Conservation (phyloP, 1,140 invertebrate genomes). For the Lordiphosa collinella region DNA sequence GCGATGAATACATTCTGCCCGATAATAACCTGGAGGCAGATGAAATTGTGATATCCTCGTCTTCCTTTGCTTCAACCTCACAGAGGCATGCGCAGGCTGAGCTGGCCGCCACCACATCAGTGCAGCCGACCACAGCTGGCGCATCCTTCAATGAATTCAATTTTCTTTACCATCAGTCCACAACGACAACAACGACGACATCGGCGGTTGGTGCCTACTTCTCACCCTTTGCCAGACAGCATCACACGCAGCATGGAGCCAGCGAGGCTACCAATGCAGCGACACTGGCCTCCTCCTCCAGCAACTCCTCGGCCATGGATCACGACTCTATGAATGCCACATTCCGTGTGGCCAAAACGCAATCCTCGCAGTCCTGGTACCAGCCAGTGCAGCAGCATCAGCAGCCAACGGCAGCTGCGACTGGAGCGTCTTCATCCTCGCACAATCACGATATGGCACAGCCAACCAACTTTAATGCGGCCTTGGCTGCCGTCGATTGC, state of each 20-base stretch:
- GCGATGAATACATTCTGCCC: slow-evolving; percentile 67
- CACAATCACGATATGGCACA: slow-evolving; percentile 42
- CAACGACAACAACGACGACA: slow-evolving; percentile 19
- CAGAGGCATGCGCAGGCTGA: slow-evolving; percentile 17
- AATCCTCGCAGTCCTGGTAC: slow-evolving; percentile 43
- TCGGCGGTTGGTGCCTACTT: slow-evolving; percentile 31
- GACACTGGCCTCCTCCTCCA: slow-evolving; percentile 64
- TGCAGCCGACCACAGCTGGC: slow-evolving; percentile 13
- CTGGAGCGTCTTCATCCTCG: slow-evolving; percentile 20
- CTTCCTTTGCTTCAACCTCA: slow-evolving; percentile 54
- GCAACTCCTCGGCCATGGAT: slow-evolving; percentile 56
- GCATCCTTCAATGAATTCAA: slow-evolving; percentile 50
- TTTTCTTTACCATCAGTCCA: slow-evolving; percentile 51
- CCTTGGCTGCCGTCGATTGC: slow-evolving; percentile 59
- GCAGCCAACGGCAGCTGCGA: slow-evolving; percentile 10
- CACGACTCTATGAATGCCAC: slow-evolving; percentile 65
- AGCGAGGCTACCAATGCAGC: slow-evolving; percentile 73
- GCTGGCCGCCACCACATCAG: not conserved
- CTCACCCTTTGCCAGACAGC: slow-evolving; percentile 41
- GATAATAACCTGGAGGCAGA: slow-evolving; percentile 64
- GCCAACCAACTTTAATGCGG: slow-evolving; percentile 61
- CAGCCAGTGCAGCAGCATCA: slow-evolving; percentile 36
- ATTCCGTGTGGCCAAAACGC: slow-evolving; percentile 53
- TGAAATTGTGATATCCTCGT: slow-evolving; percentile 74
- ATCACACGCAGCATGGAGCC: slow-evolving; percentile 36